These are phyloP conservation scores for Anas platyrhynchos DNA, from an alignment of 2,113 vertebrate genomes.

Conservation along the genomic window DNA sequence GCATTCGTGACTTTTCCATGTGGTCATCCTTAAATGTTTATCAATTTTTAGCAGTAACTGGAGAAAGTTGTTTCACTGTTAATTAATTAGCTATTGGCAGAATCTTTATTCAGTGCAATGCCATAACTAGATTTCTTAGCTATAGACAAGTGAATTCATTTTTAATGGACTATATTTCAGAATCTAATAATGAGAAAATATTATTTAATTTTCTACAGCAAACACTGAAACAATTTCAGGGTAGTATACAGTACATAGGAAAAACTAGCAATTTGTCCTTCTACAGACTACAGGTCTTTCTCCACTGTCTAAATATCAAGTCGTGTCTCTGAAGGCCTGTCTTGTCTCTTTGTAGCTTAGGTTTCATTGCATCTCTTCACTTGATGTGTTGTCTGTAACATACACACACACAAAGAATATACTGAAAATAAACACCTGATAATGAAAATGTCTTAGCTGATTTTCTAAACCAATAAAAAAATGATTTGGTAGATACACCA, in stretches of 20 bases:
- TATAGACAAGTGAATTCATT: conserved; percentile 20
- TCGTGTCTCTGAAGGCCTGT: neutral
- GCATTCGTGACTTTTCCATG: neutral
- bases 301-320: neutral
- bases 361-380: neutral
- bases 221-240: neutral
- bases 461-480: neutral
- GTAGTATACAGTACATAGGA: neutral
- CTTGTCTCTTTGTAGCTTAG: neutral
- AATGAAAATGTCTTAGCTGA: neutral
- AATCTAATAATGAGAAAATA: conserved; percentile 19
- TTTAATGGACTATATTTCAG: conserved; percentile 37
- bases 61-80: neutral
- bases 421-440: neutral
- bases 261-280: neutral
- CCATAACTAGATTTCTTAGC: neutral
- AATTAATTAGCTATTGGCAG: conserved; percentile 36
- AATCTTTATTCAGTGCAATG: neutral
- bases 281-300: neutral
- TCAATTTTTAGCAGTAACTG: neutral
- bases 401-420: neutral
- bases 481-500: neutral
- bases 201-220: conserved; percentile 34
- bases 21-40: neutral
- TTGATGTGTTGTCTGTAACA: neutral